Percentiles rank a stretch among this genome's conserved stretches.
phyloP scores from a whole-genome alignment of 2,888 invertebrate species.

The Eupithecia subumbrata region DNA sequence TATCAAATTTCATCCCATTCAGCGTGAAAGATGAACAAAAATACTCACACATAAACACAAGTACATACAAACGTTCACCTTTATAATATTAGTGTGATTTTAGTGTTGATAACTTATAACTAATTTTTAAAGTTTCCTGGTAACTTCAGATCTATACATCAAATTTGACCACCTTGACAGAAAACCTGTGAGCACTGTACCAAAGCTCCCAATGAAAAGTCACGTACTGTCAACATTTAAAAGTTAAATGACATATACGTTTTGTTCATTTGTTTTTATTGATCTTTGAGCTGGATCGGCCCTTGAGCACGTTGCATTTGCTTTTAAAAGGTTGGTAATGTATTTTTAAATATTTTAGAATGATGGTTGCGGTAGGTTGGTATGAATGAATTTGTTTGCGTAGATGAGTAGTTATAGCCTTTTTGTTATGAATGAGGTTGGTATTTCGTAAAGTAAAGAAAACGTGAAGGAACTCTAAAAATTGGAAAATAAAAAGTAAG shows the following conservation, averaged over 20 bases:
- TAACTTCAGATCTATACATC: not conserved
- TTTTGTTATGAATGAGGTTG: not conserved
- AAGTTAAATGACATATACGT: constrained; percentile 8
- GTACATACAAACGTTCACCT: too few relatives aligned
- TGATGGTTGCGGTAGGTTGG: constrained; percentile 21
- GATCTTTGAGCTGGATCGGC: constrained; percentile 25
- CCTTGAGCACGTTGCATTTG: constrained; percentile 49
- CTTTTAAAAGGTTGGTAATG: constrained; percentile 40
- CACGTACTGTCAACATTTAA: constrained; percentile 37
- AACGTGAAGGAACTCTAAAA: not conserved
- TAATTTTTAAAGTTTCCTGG: too few relatives aligned
- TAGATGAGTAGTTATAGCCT: not conserved
- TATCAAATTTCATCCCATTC: too few relatives aligned
- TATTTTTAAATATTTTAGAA: constrained; percentile 49
- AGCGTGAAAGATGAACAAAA: too few relatives aligned
- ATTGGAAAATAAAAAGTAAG: not conserved
- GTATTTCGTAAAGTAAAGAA: not conserved
- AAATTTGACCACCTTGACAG: not conserved
- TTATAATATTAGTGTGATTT: too few relatives aligned
- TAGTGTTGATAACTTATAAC: too few relatives aligned
- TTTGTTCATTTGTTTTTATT: constrained; percentile 21
- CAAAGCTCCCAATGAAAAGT: constrained; percentile 26
- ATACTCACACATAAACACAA: too few relatives aligned
- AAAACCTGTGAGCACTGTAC: constrained; percentile 3
- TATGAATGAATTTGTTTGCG: constrained; percentile 15